Evolutionary conservation across 1,140 invertebrate species (phyloP), one percentile per base, ranked within the genome.

Genomic region (Glossosoma conforme): DNA sequence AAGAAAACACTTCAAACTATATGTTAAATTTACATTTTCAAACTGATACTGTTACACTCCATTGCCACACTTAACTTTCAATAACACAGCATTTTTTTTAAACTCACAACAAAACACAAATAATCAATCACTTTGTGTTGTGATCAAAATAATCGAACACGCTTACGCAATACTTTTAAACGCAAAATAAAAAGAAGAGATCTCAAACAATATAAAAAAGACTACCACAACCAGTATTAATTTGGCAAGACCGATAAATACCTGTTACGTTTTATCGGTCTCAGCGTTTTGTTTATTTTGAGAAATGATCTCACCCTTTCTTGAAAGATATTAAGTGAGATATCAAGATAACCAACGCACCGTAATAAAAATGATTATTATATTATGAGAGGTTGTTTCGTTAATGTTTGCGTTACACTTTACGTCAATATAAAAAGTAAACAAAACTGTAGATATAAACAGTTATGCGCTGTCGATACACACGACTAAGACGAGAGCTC

Each of bases 221-320:
- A 25, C 43, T 18, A 30, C 22, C 22, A 21, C 25, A 10, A 13
- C 28, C 20, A 14, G 13, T 17, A 13, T 40, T 22, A 38, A 48
- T 48, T 48, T 48, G 35, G 45, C 45, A 48, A 33, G 19, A 24
- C 36, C 33, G 20, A 48, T 48, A 48, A 48, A 48, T 48, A 48
- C 44, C 44, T 48, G 45, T 48, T 46, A 28, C 25, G 44, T 36
- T 44, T 45, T 46, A 46, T 46, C 44, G 15, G 28, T 13, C 19
- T 33, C 11, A 20, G 9, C 25, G 30, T 19, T 46, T 46, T 48
- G 35, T 36, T 48, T 48, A 48, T 48, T 48, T 48, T 38, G 45
- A 48, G 45, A 38, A 22, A 25, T 48, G 32, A 48, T 38, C 45
- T 48, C 45, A 48, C 17, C 20, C 20, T 38, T 2, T 38, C 3